phyloP scores from a whole-genome alignment of 2,113 vertebrate genomes.

The Plestiodon gilberti region DNA sequence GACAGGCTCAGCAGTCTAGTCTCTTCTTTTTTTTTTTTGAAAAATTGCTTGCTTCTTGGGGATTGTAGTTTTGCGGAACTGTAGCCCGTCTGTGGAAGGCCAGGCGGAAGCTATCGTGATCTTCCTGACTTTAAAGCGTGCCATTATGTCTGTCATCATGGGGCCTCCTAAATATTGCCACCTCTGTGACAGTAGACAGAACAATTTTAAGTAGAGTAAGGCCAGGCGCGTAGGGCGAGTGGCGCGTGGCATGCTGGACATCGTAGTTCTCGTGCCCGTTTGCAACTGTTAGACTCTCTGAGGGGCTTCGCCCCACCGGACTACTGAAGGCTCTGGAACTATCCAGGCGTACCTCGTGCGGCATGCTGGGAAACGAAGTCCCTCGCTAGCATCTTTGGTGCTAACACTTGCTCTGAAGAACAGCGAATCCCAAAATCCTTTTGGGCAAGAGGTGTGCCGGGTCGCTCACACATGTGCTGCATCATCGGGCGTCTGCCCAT shows the following conservation, averaged over 20 bases:
- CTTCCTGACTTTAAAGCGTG: background rate
- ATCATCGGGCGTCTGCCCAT: background rate
- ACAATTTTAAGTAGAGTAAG: background rate
- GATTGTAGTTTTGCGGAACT: background rate
- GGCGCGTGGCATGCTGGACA: conserved; percentile 45
- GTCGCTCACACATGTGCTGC: background rate
- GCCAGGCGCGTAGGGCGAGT: background rate
- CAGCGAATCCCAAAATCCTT: conserved; percentile 14
- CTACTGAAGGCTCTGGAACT: background rate
- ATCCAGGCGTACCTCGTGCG: background rate
- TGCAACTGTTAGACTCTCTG: background rate
- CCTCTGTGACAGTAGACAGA: background rate
- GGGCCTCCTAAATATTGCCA: too few species aligned
- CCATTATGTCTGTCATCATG: too few species aligned
- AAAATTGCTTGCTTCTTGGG: background rate
- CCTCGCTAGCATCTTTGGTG: background rate
- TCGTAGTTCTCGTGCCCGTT: conserved; percentile 50
- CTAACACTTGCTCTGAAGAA: background rate
- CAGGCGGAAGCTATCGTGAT: background rate
- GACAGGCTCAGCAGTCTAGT: background rate
- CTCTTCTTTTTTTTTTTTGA: background rate
- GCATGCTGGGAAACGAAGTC: background rate
- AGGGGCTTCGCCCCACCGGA: background rate
- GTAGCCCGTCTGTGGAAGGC: background rate
- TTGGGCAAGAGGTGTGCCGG: background rate